phyloP scores from a whole-genome alignment of 2,113 vertebrate species.

The Urocolius indicus region DNA sequence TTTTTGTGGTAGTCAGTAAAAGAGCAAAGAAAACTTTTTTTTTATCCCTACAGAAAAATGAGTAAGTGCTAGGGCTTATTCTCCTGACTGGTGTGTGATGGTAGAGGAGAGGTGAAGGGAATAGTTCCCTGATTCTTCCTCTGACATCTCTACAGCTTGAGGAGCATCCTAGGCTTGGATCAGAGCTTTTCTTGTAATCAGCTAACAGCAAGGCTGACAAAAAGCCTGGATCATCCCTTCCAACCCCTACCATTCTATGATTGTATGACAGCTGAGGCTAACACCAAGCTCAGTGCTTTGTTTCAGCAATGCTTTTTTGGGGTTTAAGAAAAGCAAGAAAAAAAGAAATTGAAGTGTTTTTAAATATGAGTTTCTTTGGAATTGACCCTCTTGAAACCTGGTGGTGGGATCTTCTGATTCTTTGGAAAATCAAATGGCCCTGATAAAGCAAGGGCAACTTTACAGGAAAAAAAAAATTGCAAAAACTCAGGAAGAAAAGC shows the following conservation, averaged over 20 bases:
- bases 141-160: background rate
- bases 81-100: background rate
- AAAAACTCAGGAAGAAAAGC: background rate
- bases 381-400: background rate
- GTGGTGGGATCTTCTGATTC: background rate
- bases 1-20: background rate
- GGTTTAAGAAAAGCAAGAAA: background rate
- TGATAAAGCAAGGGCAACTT: background rate
- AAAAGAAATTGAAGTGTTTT: background rate
- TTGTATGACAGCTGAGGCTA: background rate
- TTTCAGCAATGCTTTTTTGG: background rate
- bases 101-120: background rate
- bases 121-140: background rate
- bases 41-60: background rate
- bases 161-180: background rate
- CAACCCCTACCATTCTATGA: too few relatives aligned
- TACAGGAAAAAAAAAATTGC: background rate
- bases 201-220: background rate
- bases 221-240: too few relatives aligned
- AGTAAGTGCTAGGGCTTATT: background rate
- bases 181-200: background rate
- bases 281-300: background rate
- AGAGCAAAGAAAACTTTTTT: background rate
- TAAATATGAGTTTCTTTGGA: background rate
- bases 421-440: background rate